Evolutionary conservation across 1,140 invertebrate genomes (phyloP).

Genomic region (Copidosoma floridanum): DNA sequence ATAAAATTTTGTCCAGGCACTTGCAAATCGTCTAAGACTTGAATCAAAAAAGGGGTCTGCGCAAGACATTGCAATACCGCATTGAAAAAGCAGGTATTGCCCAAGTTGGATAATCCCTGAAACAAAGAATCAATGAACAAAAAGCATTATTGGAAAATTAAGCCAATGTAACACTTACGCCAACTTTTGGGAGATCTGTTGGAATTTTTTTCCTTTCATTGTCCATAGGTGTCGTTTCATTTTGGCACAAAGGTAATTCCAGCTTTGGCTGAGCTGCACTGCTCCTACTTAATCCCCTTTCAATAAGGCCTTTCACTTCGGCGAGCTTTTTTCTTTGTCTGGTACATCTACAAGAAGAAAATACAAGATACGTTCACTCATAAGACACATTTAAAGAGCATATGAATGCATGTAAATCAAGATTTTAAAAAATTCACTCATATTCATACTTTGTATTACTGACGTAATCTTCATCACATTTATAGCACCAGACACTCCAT

Average conservation of each 20-base stretch:
- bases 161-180: conserved; percentile 32
- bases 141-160: neutral
- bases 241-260: conserved; percentile 1
- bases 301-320: conserved; percentile 62
- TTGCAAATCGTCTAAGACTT: conserved; percentile 69
- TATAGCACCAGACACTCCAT: conserved; percentile 76
- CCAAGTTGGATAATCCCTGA: conserved; percentile 79
- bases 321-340: conserved; percentile 63
- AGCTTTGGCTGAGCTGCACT: neutral
- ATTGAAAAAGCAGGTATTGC: conserved; percentile 97
- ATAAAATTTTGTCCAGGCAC: conserved; percentile 67
- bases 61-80: conserved; percentile 89
- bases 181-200: conserved; percentile 36
- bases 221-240: conserved; percentile 4
- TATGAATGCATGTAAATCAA: conserved; percentile 39
- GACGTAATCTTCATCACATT: conserved; percentile 63
- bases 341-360: conserved; percentile 26
- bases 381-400: too few relatives aligned
- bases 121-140: conserved; percentile 27
- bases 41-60: conserved; percentile 78
- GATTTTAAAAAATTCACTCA: too few relatives aligned
- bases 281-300: conserved; percentile 4
- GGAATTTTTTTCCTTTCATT: conserved; percentile 30
- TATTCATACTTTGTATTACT: too few relatives aligned
- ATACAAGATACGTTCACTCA: too few relatives aligned